Base-by-base conservation (phyloP, 2,113 vertebrate genomes). In the Hypocryptadius cinnamomeus region DNA sequence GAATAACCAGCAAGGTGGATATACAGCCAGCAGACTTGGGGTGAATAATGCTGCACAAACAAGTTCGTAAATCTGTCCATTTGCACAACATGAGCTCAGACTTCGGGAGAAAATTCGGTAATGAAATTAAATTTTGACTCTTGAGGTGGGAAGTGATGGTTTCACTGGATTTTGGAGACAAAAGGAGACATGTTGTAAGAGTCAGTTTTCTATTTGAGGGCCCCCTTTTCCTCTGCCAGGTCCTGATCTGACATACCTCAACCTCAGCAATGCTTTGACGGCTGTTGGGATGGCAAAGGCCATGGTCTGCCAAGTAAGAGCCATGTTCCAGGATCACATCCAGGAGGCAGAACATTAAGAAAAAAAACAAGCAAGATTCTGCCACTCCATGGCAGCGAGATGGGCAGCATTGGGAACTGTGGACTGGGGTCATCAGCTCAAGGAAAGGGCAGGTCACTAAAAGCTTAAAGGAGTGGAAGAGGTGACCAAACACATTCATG, bases 301-400 rank as follows among this genome's bases (percentile, higher is more conserved):
- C 37, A 9, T 10, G 11, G 25, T 48, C 59, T 88, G 33, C 23
- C 47, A 59, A 37, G 25, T 15, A 39, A 78, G 47, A 74, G 28
- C 51, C 19, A 19, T 72, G 14, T 57, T 91, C 17, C 51, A 60
- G 33, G 9, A 68, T 27, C 45, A 51, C 22, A 51, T 68, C 21
- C 16, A 89, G 44, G 13, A 61, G 22, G 28, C 33, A 63, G 24
- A 80, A 57, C 4, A 60, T 37, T 33, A 79, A 23, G 39, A 3
- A 91, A 64, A 64, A 64, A 82, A 48, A 1, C 56, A 79, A 78
- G 27, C 10, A 68, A 40, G 25, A 27, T 45, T 63, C 54, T 77
- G 30, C 39, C 47, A 20, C 24, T 11, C 50, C 28, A 44, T 1
- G 2, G 15, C n/a, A 72, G 9, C 0, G 0, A 73, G 40, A 31